Conservation (phyloP, 2,888 invertebrate genomes). For the Scaptomyza flava region DNA sequence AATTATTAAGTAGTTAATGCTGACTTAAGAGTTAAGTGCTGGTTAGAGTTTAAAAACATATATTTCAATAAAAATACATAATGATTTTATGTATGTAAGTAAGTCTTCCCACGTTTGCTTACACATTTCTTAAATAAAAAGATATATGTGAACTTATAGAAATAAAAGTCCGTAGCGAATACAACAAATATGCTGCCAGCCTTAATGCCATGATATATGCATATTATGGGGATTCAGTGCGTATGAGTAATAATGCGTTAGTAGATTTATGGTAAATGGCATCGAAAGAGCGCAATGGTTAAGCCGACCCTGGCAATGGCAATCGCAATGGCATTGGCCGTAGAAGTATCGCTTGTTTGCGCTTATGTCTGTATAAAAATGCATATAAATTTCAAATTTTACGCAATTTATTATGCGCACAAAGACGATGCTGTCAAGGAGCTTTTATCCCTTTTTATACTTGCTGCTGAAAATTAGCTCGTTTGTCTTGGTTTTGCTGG, state of each 20-base stretch:
- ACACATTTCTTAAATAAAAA: constrained; percentile 16
- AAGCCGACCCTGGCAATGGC: neutral
- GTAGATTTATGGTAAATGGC: constrained; percentile 69
- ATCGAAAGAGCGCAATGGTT: constrained; percentile 19
- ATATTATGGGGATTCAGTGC: constrained; percentile 45
- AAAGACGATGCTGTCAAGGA: constrained; percentile 35
- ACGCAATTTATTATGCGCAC: constrained; percentile 64
- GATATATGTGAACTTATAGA: constrained; percentile 52
- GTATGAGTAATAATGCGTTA: constrained; percentile 73
- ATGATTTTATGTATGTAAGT: neutral
- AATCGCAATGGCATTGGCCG: constrained; percentile 4
- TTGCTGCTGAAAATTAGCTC: constrained; percentile 66
- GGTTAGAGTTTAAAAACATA: neutral
- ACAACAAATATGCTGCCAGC: constrained; percentile 36
- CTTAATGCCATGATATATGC: constrained; percentile 71
- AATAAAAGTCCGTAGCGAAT: constrained; percentile 23
- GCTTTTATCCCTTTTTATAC: constrained; percentile 28
- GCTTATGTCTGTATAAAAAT: constrained; percentile 72
- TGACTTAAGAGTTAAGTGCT: too few relatives aligned
- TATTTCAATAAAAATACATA: neutral
- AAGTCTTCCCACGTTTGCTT: neutral
- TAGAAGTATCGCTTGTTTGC: constrained; percentile 32
- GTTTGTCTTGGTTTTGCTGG: constrained; percentile 67
- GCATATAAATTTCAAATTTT: constrained; percentile 71
- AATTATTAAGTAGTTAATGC: neutral